Base-by-base conservation (phyloP, 2,113 vertebrate species). In the Nyctibius bracteatus region DNA sequence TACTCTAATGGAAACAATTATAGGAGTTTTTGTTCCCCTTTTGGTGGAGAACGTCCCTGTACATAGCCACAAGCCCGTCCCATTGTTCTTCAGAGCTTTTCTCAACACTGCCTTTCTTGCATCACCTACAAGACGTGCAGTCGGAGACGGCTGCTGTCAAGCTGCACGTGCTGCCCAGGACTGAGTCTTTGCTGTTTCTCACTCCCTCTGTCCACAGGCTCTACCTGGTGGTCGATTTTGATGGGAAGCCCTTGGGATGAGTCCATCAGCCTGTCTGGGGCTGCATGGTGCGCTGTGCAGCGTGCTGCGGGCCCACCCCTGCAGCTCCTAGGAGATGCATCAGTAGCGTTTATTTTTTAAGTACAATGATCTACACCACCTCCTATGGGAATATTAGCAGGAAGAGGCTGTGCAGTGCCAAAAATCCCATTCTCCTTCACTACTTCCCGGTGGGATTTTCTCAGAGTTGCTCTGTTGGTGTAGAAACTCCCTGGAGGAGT, bases 101-200 rank as follows among this genome's bases (percentile, higher is more conserved):
- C 52, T 21, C 67, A 51, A 13, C 0, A 0, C 18, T 20, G 9
- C 43, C 25, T 68, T 66, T 30, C 41, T 35, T 33, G 31, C 8
- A 7, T 21, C 11, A 0, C 61, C 65, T 41, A 14, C 52, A 17
- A 54, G n/a, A 12, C 47, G 12, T 3, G 5, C 35, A 25, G 30
- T 13, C 1, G 6, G 52, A 37, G 37, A 23, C 0, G 1, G 33
- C 3, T 37, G 63, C 24, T 72, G 37, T 11, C 19, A 10, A n/a
- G 44, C 14, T 63, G 28, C 43, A 14, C 1, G 4, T 44, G 10
- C 33, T 52, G 44, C 12, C 44, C 59, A 57, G 55, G 63, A 72
- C 35, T 4, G 3, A 49, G 41, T 28, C 63, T 67, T 35, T 44
- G 28, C 33, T 43, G 6, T 9, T 44, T 65, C 46, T 24, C 28